Conservation (phyloP, 2,797 vertebrate species). For the Lophius americanus region DNA sequence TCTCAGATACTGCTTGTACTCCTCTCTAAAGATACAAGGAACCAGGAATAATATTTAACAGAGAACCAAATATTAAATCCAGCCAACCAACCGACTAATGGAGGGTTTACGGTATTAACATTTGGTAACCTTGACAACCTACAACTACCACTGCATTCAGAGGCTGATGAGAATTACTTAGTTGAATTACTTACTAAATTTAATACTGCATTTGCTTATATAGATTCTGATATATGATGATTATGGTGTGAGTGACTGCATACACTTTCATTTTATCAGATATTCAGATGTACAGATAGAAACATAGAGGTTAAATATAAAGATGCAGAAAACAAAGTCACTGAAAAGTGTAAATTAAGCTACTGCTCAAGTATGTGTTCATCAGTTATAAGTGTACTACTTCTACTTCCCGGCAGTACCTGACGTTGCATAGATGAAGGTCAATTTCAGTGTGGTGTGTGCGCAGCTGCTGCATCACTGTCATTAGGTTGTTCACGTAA, state of each 20-base stretch:
- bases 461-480: slow-evolving; percentile 85
- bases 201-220: not conserved
- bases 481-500: slow-evolving; percentile 83
- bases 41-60: not conserved
- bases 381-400: not conserved
- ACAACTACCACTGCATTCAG: not conserved
- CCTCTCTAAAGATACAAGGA: slow-evolving; percentile 65
- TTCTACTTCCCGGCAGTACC: slow-evolving; percentile 68
- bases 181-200: not conserved
- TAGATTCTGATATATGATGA: no score
- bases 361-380: not conserved
- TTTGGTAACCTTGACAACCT: not conserved
- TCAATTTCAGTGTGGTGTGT: slow-evolving; percentile 72
- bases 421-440: slow-evolving; percentile 82
- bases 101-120: not conserved
- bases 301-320: no score
- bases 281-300: no score
- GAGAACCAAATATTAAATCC: not conserved
- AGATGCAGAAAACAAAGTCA: no score
- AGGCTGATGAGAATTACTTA: not conserved
- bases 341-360: not conserved
- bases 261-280: no score
- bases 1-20: slow-evolving; percentile 82
- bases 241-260: no score
- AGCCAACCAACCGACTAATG: not conserved